Conservation (phyloP, 2,113 vertebrate species). For the Poicephalus gulielmi region DNA sequence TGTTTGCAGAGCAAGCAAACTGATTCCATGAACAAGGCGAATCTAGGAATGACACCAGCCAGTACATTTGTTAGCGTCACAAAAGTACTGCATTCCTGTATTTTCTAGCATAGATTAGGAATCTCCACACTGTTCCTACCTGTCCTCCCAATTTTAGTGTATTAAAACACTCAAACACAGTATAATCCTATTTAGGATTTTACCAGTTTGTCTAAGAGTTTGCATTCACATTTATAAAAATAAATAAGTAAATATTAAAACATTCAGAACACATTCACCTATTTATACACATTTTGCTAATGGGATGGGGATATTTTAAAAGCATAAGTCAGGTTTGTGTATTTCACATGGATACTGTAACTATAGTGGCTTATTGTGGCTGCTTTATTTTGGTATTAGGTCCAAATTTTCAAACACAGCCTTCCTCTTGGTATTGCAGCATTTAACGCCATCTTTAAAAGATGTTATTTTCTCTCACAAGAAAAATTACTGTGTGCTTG, state of each 20-base stretch:
- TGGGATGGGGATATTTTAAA: background rate
- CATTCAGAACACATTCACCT: background rate
- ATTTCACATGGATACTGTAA: background rate
- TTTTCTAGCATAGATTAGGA: background rate
- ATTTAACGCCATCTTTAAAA: background rate
- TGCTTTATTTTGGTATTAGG: background rate
- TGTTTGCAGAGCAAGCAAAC: slow-evolving; percentile 94
- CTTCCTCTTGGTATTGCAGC: background rate
- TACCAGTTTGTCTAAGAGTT: background rate
- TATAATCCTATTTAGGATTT: background rate
- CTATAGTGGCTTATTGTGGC: background rate
- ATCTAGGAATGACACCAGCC: slow-evolving; percentile 74
- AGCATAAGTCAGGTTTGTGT: background rate
- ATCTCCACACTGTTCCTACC: background rate
- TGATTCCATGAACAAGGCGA: slow-evolving; percentile 97
- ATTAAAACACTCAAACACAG: background rate
- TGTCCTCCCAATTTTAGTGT: background rate
- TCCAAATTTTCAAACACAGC: background rate
- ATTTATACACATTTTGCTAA: background rate
- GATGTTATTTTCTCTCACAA: background rate
- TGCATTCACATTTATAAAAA: background rate
- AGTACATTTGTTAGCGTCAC: background rate
- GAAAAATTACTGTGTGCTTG: background rate
- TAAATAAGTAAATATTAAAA: background rate
- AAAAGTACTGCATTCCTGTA: background rate